Conservation (phyloP, 2,888 invertebrate genomes). For the Catocala sponsa region DNA sequence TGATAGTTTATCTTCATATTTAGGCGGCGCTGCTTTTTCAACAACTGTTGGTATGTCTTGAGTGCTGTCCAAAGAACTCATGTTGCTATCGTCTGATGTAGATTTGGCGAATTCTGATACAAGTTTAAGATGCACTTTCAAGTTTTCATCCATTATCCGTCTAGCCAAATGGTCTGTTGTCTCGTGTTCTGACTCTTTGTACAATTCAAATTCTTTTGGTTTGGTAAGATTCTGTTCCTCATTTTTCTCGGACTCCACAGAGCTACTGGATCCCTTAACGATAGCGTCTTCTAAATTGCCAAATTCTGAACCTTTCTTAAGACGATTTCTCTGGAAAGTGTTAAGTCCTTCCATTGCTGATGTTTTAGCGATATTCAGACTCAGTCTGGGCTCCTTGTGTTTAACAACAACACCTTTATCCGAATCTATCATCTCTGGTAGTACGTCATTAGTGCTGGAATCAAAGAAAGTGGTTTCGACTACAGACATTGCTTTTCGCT, state of each 20-base stretch:
- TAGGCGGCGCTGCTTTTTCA: slow-evolving; percentile 65
- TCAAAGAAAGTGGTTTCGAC: slow-evolving; percentile 83
- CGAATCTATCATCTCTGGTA: slow-evolving; percentile 80
- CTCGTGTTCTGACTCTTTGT: slow-evolving; percentile 73
- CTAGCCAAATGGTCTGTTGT: slow-evolving; percentile 82
- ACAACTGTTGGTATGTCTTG: slow-evolving; percentile 65
- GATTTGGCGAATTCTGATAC: slow-evolving; percentile 84
- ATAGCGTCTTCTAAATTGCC: slow-evolving; percentile 93
- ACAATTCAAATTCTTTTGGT: slow-evolving; percentile 63
- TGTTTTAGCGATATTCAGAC: slow-evolving; percentile 81
- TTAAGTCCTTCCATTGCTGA: slow-evolving; percentile 90
- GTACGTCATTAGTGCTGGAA: slow-evolving; percentile 74
- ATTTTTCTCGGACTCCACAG: slow-evolving; percentile 77
- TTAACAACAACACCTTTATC: slow-evolving; percentile 74
- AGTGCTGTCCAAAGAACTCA: slow-evolving; percentile 77
- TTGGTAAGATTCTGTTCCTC: slow-evolving; percentile 68
- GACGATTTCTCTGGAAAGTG: slow-evolving; percentile 90
- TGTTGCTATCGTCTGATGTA: slow-evolving; percentile 81
- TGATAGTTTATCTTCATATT: slow-evolving; percentile 79
- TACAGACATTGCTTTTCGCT: slow-evolving; percentile 90
- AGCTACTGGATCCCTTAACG: slow-evolving; percentile 85
- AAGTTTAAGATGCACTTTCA: slow-evolving; percentile 83
- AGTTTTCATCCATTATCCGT: slow-evolving; percentile 83
- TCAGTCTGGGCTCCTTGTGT: slow-evolving; percentile 88
- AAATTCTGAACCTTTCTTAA: slow-evolving; percentile 93